These are phyloP conservation scores for Mastacembelus armatus DNA, from an alignment of 2,797 vertebrate species.

Conservation along the genomic window DNA sequence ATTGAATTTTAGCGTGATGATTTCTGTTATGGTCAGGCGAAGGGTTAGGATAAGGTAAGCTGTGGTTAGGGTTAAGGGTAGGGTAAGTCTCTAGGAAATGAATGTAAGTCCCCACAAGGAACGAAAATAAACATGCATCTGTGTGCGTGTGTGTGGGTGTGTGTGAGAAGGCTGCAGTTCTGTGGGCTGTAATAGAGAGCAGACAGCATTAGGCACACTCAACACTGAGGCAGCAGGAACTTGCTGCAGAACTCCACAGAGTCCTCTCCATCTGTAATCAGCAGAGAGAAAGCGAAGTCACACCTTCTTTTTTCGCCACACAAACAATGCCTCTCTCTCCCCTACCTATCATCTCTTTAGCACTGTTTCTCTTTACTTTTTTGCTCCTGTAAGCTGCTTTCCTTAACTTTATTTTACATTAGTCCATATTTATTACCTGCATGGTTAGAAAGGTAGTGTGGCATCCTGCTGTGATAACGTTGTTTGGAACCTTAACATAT, in stretches of 20 bases:
- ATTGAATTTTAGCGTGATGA: too few species aligned
- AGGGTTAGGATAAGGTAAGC: too few species aligned
- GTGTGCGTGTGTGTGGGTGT: conserved; percentile 36
- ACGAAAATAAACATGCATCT: too few species aligned
- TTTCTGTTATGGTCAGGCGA: too few species aligned
- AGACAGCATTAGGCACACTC: conserved; percentile 78
- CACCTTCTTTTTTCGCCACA: conserved; percentile 68
- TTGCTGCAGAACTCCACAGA: conserved; percentile 74
- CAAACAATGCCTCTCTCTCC: conserved; percentile 61
- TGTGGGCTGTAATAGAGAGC: conserved; percentile 75
- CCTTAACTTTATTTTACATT: neutral
- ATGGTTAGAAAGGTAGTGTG: neutral
- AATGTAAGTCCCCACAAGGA: too few species aligned
- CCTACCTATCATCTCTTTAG: conserved; percentile 12
- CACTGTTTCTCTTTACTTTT: conserved; percentile 10
- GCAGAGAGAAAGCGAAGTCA: conserved; percentile 73
- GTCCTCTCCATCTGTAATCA: conserved; percentile 79
- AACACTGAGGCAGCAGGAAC: conserved; percentile 76
- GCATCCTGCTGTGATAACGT: neutral
- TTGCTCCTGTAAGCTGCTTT: neutral
- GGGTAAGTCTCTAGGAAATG: too few species aligned
- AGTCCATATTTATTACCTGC: conserved; percentile 6
- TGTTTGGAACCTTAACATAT: neutral
- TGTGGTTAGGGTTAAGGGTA: too few species aligned
- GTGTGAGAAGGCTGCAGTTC: conserved; percentile 24